A percentile compares a stretch with the other conserved stretches of the same genome.
Evolutionary conservation across 2,888 invertebrate genomes (phyloP).

Genomic region (Pseudolycoriella hygida): DNA sequence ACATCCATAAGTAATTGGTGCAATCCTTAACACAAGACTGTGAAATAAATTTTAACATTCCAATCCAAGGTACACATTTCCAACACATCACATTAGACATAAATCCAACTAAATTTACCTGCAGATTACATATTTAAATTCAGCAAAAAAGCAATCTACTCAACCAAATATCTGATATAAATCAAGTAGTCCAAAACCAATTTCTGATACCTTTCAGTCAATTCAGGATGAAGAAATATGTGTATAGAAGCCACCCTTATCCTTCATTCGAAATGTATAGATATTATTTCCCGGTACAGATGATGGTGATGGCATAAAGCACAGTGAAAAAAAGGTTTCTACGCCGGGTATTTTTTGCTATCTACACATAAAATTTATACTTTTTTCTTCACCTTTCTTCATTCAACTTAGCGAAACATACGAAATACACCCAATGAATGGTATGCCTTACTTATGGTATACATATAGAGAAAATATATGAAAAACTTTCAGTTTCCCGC

Average conservation of each 20-base stretch:
- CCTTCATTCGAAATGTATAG: neutral
- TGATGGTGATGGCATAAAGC: neutral
- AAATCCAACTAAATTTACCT: too few species aligned
- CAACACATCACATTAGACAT: too few species aligned
- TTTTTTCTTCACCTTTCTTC: too few species aligned
- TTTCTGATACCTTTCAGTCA: conserved; percentile 1
- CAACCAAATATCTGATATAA: neutral
- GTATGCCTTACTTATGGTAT: neutral
- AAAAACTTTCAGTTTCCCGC: neutral
- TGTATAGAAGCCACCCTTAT: neutral
- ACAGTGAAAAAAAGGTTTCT: neutral
- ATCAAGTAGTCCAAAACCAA: conserved; percentile 1
- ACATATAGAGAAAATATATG: neutral
- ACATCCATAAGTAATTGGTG: too few species aligned
- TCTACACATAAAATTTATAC: too few species aligned
- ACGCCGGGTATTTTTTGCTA: too few species aligned
- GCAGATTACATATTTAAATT: too few species aligned
- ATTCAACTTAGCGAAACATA: too few species aligned
- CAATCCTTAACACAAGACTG: too few species aligned
- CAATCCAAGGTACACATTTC: too few species aligned
- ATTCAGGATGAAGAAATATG: neutral
- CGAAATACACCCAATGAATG: too few species aligned
- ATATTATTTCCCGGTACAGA: neutral
- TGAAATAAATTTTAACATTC: too few species aligned
- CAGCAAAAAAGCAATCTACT: neutral